Percentiles rank a stretch among this genome's conserved stretches.
phyloP scores from a whole-genome alignment of 2,113 vertebrate species.

The Sarotherodon lohbergeri region DNA sequence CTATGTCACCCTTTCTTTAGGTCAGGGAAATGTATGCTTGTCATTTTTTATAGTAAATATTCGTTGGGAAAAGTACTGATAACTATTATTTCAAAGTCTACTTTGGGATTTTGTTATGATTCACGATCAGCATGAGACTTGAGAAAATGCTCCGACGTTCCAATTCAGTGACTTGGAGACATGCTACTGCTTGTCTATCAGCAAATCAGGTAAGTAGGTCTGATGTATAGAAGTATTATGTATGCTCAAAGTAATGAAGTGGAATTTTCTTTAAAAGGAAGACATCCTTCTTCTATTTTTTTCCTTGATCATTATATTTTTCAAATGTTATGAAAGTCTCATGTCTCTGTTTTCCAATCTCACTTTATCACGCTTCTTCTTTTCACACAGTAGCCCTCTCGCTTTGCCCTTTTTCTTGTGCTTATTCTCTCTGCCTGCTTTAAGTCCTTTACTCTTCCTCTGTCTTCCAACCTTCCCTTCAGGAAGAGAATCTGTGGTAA shows the following conservation, averaged over 20 bases:
- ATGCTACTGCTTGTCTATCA: slow-evolving; percentile 29
- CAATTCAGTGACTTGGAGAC: neutral
- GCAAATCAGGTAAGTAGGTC: neutral
- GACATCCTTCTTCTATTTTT: neutral
- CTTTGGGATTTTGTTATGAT: slow-evolving; percentile 1
- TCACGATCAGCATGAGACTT: neutral
- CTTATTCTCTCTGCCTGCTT: slow-evolving; percentile 32
- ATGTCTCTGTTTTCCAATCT: slow-evolving; percentile 31
- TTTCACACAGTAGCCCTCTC: neutral
- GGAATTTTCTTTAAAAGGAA: slow-evolving; percentile 5
- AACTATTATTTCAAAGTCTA: slow-evolving; percentile 22
- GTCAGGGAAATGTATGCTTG: slow-evolving; percentile 30
- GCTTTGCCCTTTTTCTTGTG: slow-evolving; percentile 7
- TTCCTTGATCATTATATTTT: neutral
- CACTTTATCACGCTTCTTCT: slow-evolving; percentile 18
- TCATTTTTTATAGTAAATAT: slow-evolving; percentile 54
- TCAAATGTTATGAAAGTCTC: neutral
- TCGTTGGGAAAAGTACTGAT: slow-evolving; percentile 26
- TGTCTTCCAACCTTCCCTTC: slow-evolving; percentile 32
- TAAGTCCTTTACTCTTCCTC: slow-evolving; percentile 29
- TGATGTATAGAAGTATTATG: slow-evolving; percentile 21
- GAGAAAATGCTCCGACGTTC: neutral
- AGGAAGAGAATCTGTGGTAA: slow-evolving; percentile 51
- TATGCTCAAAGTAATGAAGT: slow-evolving; percentile 7
- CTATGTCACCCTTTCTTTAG: slow-evolving; percentile 43